A percentile compares a stretch with the other conserved stretches of the same genome.
Evolutionary conservation across 2,113 vertebrate genomes (phyloP).

Genomic region (Trinectes maculatus): DNA sequence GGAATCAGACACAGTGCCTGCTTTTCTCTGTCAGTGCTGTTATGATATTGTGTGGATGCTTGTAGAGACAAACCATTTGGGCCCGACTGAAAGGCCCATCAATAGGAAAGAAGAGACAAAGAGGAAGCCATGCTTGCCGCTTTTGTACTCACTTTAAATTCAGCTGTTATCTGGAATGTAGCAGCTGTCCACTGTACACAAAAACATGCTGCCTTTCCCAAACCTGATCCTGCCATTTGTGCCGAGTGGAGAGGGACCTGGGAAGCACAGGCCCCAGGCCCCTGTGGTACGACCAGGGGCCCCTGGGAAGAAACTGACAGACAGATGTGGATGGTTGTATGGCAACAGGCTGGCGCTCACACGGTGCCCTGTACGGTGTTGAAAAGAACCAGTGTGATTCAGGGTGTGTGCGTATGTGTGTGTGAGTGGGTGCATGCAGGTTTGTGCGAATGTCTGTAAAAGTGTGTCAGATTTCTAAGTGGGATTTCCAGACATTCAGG

Average conservation of each 20-base stretch:
- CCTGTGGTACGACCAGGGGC: slow-evolving; percentile 56
- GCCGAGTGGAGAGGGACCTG: slow-evolving; percentile 58
- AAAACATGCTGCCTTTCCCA: slow-evolving; percentile 76
- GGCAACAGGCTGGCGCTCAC: slow-evolving; percentile 78
- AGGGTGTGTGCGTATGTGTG: slow-evolving; percentile 18
- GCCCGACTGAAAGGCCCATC: slow-evolving; percentile 74
- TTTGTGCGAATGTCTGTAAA: slow-evolving; percentile 27
- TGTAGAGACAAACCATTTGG: slow-evolving; percentile 73
- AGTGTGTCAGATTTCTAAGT: slow-evolving; percentile 56
- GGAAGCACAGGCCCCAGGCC: slow-evolving; percentile 54
- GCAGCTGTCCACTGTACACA: slow-evolving; percentile 83
- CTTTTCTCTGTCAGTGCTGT: slow-evolving; percentile 59
- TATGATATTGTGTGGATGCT: slow-evolving; percentile 68
- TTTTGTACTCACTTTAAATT: slow-evolving; percentile 80
- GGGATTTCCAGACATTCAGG: slow-evolving; percentile 47
- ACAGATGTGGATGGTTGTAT: slow-evolving; percentile 67
- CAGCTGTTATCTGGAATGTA: slow-evolving; percentile 85
- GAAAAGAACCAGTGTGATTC: slow-evolving; percentile 55
- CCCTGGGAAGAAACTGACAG: slow-evolving; percentile 72
- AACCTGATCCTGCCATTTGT: slow-evolving; percentile 76
- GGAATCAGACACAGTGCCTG: slow-evolving; percentile 46
- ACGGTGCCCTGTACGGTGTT: slow-evolving; percentile 57
- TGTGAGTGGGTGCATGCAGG: not conserved
- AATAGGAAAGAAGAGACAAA: slow-evolving; percentile 68
- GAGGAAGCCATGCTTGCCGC: slow-evolving; percentile 62